Base-by-base conservation (phyloP, 2,113 vertebrate genomes). In the Lepus europaeus region DNA sequence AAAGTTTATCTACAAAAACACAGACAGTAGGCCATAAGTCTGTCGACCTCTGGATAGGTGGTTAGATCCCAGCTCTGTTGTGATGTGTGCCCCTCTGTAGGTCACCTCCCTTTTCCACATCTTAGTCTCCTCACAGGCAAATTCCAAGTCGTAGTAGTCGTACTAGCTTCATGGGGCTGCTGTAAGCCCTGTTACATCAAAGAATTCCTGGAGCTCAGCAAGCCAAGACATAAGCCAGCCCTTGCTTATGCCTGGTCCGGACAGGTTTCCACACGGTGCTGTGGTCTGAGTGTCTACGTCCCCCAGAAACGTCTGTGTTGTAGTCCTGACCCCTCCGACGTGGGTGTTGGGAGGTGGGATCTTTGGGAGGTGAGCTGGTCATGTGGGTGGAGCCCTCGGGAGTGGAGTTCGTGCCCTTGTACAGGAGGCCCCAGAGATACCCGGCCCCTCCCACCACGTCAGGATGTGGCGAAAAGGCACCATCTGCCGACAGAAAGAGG, bases 1-100 rank as follows among this genome's bases (percentile, higher is more conserved):
- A 90, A 90, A 74, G 83, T 90, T 90, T 69, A 90, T 63, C 86
- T 69, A 87, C 6, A 86, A 68, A 90, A 81, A 59, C 56, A 68
- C 22, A 70, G 3, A 45, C 13, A 49, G 36, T 13, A 64, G 59
- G 73, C 17, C 13, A 0, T 45, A 25, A 39, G 23, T 31, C 79
- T 49, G 64, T 33, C 64, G 78, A 14, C 9, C 23, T 25, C 16
- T 14, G 45, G 23, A 68, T 29, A 13, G 9, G 16, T n/a, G 36
- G 14, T 27, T 61, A 79, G 66, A 51, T 13, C 33, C 19, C 59
- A 90, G 73, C 70, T 56, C 72, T 2, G 0, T 0, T 20, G 63
- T 20, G 25, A 63, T 78, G 10, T 69, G 39, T 39, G 31, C 36
- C 23, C 33, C 39, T 69, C 7, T 51, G 11, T 56, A 61, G 51